phyloP scores from a whole-genome alignment of 2,797 vertebrate species.

The Gouania willdenowi region DNA sequence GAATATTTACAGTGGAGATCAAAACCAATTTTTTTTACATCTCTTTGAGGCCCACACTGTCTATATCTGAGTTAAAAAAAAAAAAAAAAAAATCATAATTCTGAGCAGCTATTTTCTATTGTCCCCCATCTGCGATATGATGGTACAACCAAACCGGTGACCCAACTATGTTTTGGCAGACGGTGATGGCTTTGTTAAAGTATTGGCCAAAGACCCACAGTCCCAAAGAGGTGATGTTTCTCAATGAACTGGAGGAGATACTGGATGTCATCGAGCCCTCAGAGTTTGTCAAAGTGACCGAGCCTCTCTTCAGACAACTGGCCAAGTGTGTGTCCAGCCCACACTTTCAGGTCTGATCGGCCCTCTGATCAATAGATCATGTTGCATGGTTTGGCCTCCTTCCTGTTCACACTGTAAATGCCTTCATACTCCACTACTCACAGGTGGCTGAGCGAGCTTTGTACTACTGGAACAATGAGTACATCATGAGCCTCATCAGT shows the following conservation, averaged over 20 bases:
- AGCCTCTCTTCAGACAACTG: slow-evolving; percentile 95
- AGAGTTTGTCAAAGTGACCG: slow-evolving; percentile 98
- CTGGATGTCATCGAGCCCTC: slow-evolving; percentile 97
- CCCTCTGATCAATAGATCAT: neutral
- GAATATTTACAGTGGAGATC: too few relatives aligned
- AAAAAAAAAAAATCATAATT: too few relatives aligned
- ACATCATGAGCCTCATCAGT: slow-evolving; percentile 98
- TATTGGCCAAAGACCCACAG: slow-evolving; percentile 99
- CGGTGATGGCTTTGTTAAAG: slow-evolving; percentile 96
- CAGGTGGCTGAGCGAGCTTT: slow-evolving; percentile 94
- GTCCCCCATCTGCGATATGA: too few relatives aligned
- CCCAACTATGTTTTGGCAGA: slow-evolving; percentile 72
- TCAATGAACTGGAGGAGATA: slow-evolving; percentile 97
- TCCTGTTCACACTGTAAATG: neutral
- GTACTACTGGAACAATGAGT: slow-evolving; percentile 99
- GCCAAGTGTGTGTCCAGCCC: slow-evolving; percentile 98
- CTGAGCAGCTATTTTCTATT: too few relatives aligned
- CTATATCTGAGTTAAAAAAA: too few relatives aligned
- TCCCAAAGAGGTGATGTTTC: slow-evolving; percentile 99
- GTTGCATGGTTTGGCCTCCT: neutral
- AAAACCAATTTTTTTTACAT: too few relatives aligned
- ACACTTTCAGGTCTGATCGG: slow-evolving; percentile 88
- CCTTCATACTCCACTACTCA: neutral
- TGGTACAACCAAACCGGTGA: too few relatives aligned
- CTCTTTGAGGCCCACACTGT: too few relatives aligned